A percentile compares a stretch with the other conserved stretches of the same genome.
These are phyloP conservation scores for Halocaridina rubra DNA, from an alignment of 2,888 invertebrate species.

Conservation along the genomic window DNA sequence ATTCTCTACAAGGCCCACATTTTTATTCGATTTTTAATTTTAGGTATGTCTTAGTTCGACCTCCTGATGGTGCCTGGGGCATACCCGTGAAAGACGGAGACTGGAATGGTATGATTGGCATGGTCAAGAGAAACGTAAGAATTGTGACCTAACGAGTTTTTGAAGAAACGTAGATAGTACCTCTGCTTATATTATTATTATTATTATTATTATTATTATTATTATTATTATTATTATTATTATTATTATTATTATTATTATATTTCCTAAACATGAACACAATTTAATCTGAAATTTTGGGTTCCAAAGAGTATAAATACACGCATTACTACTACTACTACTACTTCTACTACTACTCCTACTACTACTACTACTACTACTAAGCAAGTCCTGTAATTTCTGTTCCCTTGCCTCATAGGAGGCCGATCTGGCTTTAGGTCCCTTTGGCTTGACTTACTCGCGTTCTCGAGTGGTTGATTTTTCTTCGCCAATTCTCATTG, in stretches of 20 bases:
- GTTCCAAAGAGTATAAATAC: no score
- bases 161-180: no score
- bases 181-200: no score
- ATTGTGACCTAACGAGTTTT: no score
- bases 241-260: background rate
- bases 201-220: no score
- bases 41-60: slow-evolving; percentile 60
- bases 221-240: no score
- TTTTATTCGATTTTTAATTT: no score
- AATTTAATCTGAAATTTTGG: no score
- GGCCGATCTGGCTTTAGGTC: slow-evolving; percentile 60
- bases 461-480: slow-evolving; percentile 59
- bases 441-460: slow-evolving; percentile 60
- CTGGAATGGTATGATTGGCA: slow-evolving; percentile 63
- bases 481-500: slow-evolving; percentile 62
- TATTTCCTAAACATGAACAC: no score
- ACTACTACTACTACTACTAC: background rate
- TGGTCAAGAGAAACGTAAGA: slow-evolving; percentile 62
- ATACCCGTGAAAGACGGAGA: slow-evolving; percentile 43
- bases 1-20: no score
- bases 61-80: slow-evolving; percentile 62
- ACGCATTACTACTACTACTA: no score
- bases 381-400: background rate
- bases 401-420: slow-evolving; percentile 37
- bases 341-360: no score